Evolutionary conservation across 2,113 vertebrate genomes (phyloP).

Genomic region (Menidia beryllina): DNA sequence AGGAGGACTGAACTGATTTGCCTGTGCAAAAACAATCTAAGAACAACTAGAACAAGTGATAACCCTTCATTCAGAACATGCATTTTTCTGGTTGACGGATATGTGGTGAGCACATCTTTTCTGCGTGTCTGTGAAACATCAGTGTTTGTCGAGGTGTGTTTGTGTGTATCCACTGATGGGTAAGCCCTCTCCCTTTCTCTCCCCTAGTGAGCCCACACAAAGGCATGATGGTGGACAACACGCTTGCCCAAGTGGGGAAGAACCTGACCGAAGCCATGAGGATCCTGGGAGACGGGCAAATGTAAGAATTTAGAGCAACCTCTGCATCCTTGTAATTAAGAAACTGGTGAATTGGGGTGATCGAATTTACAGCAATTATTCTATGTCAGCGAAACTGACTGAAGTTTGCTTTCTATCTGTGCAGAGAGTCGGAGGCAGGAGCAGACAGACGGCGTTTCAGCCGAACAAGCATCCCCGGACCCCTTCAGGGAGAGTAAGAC

Average conservation of each 20-base stretch:
- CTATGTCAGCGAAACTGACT: too few species aligned
- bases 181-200: neutral
- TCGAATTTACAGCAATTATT: too few species aligned
- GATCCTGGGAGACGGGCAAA: slow-evolving; percentile 89
- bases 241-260: slow-evolving; percentile 90
- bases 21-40: too few species aligned
- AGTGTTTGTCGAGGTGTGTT: neutral
- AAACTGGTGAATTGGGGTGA: too few species aligned
- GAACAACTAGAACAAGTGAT: too few species aligned
- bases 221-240: slow-evolving; percentile 87
- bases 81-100: too few species aligned
- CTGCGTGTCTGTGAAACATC: neutral
- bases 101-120: too few species aligned
- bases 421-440: slow-evolving; percentile 83
- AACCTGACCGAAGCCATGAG: slow-evolving; percentile 94
- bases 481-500: slow-evolving; percentile 92
- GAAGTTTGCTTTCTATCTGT: slow-evolving; percentile 38
- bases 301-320: slow-evolving; percentile 72
- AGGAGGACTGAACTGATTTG: too few species aligned
- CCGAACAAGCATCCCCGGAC: slow-evolving; percentile 91
- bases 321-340: neutral
- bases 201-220: slow-evolving; percentile 5
- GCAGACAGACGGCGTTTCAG: slow-evolving; percentile 77
- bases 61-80: too few species aligned
- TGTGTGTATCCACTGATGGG: neutral